Evolutionary conservation across 2,888 invertebrate species (phyloP).

Genomic region (Eupithecia exiguata): DNA sequence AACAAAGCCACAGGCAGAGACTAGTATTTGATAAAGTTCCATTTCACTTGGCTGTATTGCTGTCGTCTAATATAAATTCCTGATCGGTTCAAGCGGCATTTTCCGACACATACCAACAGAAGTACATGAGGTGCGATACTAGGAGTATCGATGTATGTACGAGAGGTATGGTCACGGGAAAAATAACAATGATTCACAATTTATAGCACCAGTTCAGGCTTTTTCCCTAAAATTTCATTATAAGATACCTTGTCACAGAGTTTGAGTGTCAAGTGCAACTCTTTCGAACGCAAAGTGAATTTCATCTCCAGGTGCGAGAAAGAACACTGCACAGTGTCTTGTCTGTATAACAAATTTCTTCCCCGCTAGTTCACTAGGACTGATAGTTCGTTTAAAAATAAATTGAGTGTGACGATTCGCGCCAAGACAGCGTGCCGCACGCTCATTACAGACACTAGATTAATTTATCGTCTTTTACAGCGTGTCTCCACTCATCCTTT

Average conservation of each 20-base stretch:
- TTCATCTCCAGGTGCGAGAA: neutral
- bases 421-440: constrained; percentile 55
- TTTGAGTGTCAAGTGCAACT: too few species aligned
- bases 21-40: constrained; percentile 18
- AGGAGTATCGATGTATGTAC: neutral
- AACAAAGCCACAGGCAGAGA: too few species aligned
- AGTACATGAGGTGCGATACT: neutral
- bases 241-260: too few species aligned
- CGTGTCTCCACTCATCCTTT: neutral
- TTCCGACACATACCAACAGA: neutral
- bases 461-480: constrained; percentile 12
- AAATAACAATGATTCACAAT: neutral
- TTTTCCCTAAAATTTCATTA: too few species aligned
- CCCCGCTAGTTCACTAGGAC: constrained; percentile 38
- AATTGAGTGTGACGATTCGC: constrained; percentile 64
- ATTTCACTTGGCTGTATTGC: constrained; percentile 27
- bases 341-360: neutral
- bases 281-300: neutral
- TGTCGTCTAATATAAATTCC: constrained; percentile 25
- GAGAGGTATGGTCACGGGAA: neutral
- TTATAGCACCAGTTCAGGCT: neutral
- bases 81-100: neutral
- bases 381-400: constrained; percentile 72
- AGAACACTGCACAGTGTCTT: neutral
- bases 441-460: constrained; percentile 55